Base-by-base conservation (phyloP, 1,140 invertebrate genomes). In the Oncopodura yosiiana region DNA sequence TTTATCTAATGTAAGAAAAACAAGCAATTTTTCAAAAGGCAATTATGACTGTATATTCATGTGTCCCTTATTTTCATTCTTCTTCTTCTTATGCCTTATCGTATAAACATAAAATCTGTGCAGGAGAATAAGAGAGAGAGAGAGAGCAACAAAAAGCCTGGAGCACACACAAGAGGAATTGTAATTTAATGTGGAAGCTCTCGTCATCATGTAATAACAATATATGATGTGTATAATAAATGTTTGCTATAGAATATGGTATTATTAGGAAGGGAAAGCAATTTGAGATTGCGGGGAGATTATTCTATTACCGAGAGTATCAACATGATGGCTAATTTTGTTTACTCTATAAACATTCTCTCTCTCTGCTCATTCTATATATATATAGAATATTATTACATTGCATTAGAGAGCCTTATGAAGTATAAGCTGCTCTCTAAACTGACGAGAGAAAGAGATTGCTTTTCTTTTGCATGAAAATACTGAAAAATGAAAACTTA, bases 281-380 rank as follows among this genome's bases (percentile, higher is more conserved):
- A 60, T 55, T 60, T 49, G 43, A 54, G 48, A 46, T 55, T 55
- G 36, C 43, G 38, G 60, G 38, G 18, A 60, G 61, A 63, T 60
- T 60, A 60, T 63, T 63, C 61, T 63, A 63, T 60, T 63, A 60
- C 57, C 38, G 44, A 56, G n/a, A n/a, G 56, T 66, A 62, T 63
- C 64, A 60, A 62, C 61, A 63, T 63, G 60, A 66, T 62, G 54
- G 59, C 59, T 67, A 67, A 67, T 67, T 66, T 67, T 69, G 64
- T 67, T 65, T 69, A 60, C 57, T 66, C 50, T 64, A 49, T 64
- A 67, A 68, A 66, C 66, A 68, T 58, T n/a, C n/a, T n/a, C n/a
- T n/a, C n/a, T n/a, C n/a, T n/a, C n/a, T n/a, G n/a, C n/a, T n/a
- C n/a, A n/a, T n/a, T n/a, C n/a, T n/a, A n/a, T n/a, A n/a, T n/a